Evolutionary conservation across 1,140 invertebrate species (phyloP), one percentile per base, ranked within the genome.

Genomic region (Caerostris darwini): DNA sequence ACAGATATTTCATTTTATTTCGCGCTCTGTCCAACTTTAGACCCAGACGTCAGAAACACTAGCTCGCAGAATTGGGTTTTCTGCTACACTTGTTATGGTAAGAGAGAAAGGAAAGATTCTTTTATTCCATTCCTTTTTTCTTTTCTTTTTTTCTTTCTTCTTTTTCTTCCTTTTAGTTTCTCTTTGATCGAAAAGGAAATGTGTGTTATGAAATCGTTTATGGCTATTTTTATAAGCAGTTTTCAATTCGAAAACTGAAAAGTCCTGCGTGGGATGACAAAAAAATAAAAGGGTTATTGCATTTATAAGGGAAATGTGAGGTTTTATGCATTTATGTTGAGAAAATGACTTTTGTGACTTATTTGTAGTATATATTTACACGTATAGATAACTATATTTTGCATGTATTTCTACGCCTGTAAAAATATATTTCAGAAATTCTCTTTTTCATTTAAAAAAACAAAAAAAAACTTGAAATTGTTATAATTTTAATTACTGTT

Each of bases 1-100:
- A 88, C 86, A 67, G 86, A 88, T 88, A 88, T 88, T 88, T 67
- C 58, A 88, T 88, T 88, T 88, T 88, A 88, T 88, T 88, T 88
- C 19, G 64, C 14, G 3, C 58, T 88, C 61, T 88, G 86, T 64
- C 86, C 86, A 34, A 88, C 86, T 88, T 88, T 58, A 58, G 59
- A 88, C 50, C 50, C 86, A 88, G 67, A 88, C 86, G 86, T 88
- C 86, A 88, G 86, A 88, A 88, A 88, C 86, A 88, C 86, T 88
- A 88, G 59, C 86, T 88, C 61, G 58, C 14, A 8, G 88, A 77
- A 90, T 90, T 77, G 88, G 88, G 88, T 90, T 90, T 90, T 90
- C 88, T 77, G 88, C 88, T 90, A 90, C 88, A 90, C 88, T 90
- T 71, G 67, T 90, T 90, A 77, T 59, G 69, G n/a, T 50, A 67